phyloP scores from a whole-genome alignment of 2,888 invertebrate species.

The Leptothorax acervorum region DNA sequence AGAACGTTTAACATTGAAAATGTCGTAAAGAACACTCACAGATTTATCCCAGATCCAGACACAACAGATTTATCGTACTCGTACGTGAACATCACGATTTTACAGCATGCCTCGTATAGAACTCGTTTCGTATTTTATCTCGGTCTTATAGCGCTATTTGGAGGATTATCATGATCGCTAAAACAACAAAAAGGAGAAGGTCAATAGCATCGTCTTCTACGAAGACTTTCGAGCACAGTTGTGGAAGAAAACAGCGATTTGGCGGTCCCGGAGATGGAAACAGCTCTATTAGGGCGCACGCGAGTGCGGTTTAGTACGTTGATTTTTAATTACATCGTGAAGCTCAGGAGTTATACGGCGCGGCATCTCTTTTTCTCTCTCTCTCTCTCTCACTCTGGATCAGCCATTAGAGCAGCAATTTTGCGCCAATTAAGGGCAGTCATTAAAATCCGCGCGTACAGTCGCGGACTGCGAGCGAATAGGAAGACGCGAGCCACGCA shows the following conservation, averaged over 20 bases:
- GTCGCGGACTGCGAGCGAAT: background rate
- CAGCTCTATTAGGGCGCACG: slow-evolving; percentile 31
- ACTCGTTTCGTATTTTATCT: background rate
- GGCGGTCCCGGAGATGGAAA: slow-evolving; percentile 9
- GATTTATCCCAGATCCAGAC: background rate
- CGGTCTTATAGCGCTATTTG: background rate
- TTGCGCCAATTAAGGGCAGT: slow-evolving; percentile 42
- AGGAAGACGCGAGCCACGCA: slow-evolving; percentile 26
- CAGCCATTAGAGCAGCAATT: slow-evolving; percentile 29
- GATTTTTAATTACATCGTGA: slow-evolving; percentile 43
- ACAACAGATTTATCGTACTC: background rate
- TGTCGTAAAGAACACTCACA: background rate
- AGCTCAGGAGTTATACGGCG: slow-evolving; percentile 26
- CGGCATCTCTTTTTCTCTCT: background rate
- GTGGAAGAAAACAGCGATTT: background rate
- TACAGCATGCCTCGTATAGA: background rate
- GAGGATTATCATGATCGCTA: slow-evolving; percentile 7
- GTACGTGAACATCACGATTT: background rate
- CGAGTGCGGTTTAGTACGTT: slow-evolving; percentile 22
- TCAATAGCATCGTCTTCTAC: background rate
- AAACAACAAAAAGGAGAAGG: background rate
- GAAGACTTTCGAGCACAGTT: background rate
- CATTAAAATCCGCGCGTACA: slow-evolving; percentile 35
- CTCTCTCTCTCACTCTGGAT: background rate
- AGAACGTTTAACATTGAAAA: background rate